Percentiles rank a stretch among this genome's conserved stretches.
These are phyloP conservation scores for Podarcis muralis DNA, from an alignment of 2,113 vertebrate genomes.

Conservation along the genomic window DNA sequence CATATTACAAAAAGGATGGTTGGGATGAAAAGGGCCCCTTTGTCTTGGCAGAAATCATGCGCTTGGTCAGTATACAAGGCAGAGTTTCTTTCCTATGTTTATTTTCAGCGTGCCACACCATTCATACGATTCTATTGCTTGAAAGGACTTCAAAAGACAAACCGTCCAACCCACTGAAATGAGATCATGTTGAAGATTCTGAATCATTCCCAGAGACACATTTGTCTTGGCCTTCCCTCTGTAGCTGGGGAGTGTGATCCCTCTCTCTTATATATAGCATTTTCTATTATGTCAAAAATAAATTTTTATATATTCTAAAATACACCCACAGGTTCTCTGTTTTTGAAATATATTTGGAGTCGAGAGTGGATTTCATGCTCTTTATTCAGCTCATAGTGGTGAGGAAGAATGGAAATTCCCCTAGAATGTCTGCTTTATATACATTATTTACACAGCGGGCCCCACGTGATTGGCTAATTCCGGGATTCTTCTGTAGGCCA, in stretches of 20 bases:
- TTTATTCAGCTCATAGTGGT: no score
- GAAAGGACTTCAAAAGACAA: not conserved
- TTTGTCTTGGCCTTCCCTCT: not conserved
- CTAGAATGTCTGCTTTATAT: no score
- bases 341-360: no score
- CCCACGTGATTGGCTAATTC: no score
- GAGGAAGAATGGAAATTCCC: no score
- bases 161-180: not conserved
- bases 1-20: not conserved
- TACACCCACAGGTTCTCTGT: no score
- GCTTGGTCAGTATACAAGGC: not conserved
- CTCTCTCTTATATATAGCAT: not conserved
- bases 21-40: conserved; percentile 24
- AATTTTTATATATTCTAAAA: not conserved
- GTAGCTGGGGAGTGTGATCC: not conserved
- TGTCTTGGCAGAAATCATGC: not conserved
- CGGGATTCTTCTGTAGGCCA: no score
- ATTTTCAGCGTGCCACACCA: not conserved
- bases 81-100: not conserved
- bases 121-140: not conserved
- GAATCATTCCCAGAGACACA: not conserved
- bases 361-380: no score
- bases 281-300: not conserved
- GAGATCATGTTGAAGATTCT: no score
- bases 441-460: no score